Evolutionary conservation across 2,113 vertebrate genomes (phyloP), one percentile per base, ranked within the genome.

Genomic region (Cervus canadensis): DNA sequence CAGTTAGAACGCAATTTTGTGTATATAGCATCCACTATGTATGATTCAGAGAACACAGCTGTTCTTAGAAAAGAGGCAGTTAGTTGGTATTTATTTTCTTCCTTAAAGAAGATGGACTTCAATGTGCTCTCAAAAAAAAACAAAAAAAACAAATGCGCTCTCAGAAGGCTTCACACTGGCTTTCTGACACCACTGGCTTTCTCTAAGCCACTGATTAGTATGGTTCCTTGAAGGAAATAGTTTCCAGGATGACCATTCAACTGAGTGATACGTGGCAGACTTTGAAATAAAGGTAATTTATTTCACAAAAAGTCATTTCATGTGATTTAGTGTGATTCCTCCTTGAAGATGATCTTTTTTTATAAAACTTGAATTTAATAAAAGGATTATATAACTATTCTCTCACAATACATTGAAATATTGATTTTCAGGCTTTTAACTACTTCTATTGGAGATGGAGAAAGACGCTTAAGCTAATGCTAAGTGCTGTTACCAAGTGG

Each of bases 361-460:
- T 89, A 60, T 60, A n/a, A 85, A 96, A 92, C 23, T 33, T 93
- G 64, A 94, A 94, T 93, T 94, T 94, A 94, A 79, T 86, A 67
- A 57, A 90, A 89, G 6, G 86, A 76, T 85, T 71, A 82, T 74
- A 84, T 97, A 88, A 76, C 17, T 21, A 16, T 59, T 48, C 33
- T 45, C 43, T 64, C 7, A 7, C 30, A 92, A 91, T 85, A 56
- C 81, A 56, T 60, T 56, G 62, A 83, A 59, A 96, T 89, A 71
- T 36, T 89, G 33, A 9, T 87, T 86, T 93, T 79, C 40, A 57
- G 87, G 17, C 57, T 84, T 92, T 40, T 52, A 74, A 76, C n/a
- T n/a, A n/a, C 93, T 94, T 87, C 84, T 96, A 33, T 43, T 88
- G n/a, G 64, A 87, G 85, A 43, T 43, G 33, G 19, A 45, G 56